Base-by-base conservation (phyloP, 2,797 vertebrate genomes). In the Bufotes viridis region DNA sequence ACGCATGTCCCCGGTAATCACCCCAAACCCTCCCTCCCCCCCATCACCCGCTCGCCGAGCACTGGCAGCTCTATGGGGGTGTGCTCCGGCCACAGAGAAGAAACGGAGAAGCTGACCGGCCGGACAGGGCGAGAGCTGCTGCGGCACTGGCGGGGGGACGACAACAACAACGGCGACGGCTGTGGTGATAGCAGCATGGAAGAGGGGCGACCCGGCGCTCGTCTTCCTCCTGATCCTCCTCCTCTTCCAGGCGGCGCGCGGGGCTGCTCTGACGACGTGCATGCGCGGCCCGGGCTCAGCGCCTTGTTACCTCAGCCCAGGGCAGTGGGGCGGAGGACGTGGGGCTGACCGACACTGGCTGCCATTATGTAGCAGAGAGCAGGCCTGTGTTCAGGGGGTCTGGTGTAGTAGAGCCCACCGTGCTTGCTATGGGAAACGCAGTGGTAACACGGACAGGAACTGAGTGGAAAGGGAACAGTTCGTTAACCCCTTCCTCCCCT, bases 161-260 rank as follows among this genome's bases (percentile, higher is more conserved):
- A 60, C n/a, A 1, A 11, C 34, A 7, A 10, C n/a, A 10, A 15
- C 18, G 42, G n/a, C 80, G 51, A 22, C 6, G 49, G 55, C 76
- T 51, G 75, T 22, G 70, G 75, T 3, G 79, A 18, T 14, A 24
- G 70, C 72, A 75, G 72, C 72, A n/a, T 75, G 55, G 67, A 20
- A 81, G 78, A 29, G 34, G 69, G 79, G 79, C 24, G 12, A 26
- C 74, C 61, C 69, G 61, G 76, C 79, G 61, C 86, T 82, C 86
- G 79, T 26, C 85, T 82, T 87, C 69, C 86, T 82, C 58, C 34
- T 20, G 15, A 82, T 87, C 86, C 86, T 81, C 83, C 83, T 76
- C 86, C 86, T 82, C 79, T 82, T 81, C 86, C 79, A 20, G 78
- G 78, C 65, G 55, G 78, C 85, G 69, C 82, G 69, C 82, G 63